Base-by-base conservation (phyloP, 2,113 vertebrate species). In the Psammodynastes pulverulentus region DNA sequence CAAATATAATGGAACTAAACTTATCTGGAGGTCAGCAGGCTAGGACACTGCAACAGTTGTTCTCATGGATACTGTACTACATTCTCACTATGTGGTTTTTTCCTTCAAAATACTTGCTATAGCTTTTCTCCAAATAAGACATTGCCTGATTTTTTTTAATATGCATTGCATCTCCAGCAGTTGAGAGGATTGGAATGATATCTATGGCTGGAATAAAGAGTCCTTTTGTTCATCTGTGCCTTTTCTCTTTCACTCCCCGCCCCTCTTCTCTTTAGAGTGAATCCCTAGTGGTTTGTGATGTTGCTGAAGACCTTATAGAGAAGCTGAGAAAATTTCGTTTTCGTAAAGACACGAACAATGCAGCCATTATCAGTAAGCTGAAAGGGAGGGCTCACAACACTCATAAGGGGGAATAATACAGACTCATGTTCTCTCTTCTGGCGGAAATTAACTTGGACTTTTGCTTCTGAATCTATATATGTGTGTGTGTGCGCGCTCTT, bases 301-400 rank as follows among this genome's bases (percentile, higher is more conserved):
- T 99, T 96, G 99, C 99, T 4, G 98, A 98, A 97, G 98, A 99
- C 94, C 97, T 99, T 96, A 98, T 99, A 86, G 98, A 98, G 96
- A 99, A 98, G 97, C 97, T 99, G 96, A 98, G 96, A 94, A 98
- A 98, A 95, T 99, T 99, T 93, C 99, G 99, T 92, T 99, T 99
- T 96, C 98, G 99, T 91, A 99, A 99, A 97, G 98, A 98, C 97
- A 99, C 99, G n/a, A 99, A 98, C 94, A 99, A 99, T 89, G 99
- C 99, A 45, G 99, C 99, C 92, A 99, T 99, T 96, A 98, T 99
- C 94, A 99, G 99, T 99, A 97, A 99, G 99, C 96, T 93, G 46
- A 95, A 94, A 93, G 72, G 15, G 0, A 2, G 9, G 43, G 15
- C 86, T 92, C 90, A 94, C 29, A 8, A 89, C 90, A 92, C 58